phyloP scores from a whole-genome alignment of 2,113 vertebrate genomes.

The Notarius quadriscutis region DNA sequence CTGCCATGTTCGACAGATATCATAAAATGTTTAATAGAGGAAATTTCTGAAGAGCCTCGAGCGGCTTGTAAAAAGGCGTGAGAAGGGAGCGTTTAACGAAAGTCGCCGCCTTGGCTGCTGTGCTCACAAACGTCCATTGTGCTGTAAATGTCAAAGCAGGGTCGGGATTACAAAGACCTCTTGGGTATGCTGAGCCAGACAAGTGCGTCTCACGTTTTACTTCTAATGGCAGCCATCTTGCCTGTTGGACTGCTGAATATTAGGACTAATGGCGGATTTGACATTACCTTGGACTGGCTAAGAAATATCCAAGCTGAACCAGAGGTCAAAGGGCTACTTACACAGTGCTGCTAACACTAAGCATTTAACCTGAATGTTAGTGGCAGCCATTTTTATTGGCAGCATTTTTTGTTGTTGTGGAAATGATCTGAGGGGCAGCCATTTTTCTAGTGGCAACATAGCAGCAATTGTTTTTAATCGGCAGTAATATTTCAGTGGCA shows the following conservation, averaged over 20 bases:
- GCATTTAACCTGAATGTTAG: background rate
- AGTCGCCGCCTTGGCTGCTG: background rate
- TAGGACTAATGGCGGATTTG: background rate
- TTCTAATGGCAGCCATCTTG: background rate
- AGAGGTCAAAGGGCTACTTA: background rate
- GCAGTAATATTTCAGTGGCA: background rate
- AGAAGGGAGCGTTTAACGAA: constrained; percentile 19
- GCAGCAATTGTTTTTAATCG: background rate
- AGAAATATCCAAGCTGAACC: background rate
- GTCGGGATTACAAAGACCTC: constrained; percentile 7
- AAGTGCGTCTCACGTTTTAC: background rate
- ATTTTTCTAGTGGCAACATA: background rate
- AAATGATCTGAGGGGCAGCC: background rate
- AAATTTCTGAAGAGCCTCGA: constrained; percentile 25
- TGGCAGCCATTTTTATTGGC: background rate
- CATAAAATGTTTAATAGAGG: constrained; percentile 39
- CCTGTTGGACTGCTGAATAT: background rate
- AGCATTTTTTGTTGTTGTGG: background rate
- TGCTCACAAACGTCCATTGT: constrained; percentile 45
- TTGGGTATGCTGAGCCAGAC: background rate
- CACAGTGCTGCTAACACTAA: background rate
- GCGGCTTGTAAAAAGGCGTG: constrained; percentile 14
- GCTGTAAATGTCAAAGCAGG: constrained; percentile 43
- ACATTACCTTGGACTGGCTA: background rate
- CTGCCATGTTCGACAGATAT: constrained; percentile 21